A percentile compares a stretch with the other conserved stretches of the same genome.
These are phyloP conservation scores for Chaenodraco wilsoni DNA, from an alignment of 2,797 vertebrate genomes.

Conservation along the genomic window DNA sequence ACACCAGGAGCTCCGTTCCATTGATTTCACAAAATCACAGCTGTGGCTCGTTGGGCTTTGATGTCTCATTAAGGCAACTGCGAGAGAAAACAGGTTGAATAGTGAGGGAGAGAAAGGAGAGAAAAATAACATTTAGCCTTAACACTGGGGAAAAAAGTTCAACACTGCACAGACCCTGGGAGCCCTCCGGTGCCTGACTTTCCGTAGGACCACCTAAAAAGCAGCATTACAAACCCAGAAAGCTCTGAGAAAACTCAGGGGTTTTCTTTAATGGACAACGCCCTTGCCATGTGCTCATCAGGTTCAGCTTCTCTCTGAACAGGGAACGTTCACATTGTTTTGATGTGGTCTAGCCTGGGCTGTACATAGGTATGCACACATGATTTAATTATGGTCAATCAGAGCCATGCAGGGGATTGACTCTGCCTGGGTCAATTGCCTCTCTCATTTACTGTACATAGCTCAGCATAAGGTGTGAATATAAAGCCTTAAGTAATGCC, in stretches of 20 bases:
- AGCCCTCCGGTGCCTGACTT: slow-evolving; percentile 77
- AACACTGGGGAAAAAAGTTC: slow-evolving; percentile 63
- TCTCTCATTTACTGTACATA: slow-evolving; percentile 24
- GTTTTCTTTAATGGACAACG: slow-evolving; percentile 76
- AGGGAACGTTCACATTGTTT: slow-evolving; percentile 49
- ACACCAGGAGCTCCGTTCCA: slow-evolving; percentile 39
- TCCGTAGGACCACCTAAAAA: slow-evolving; percentile 86
- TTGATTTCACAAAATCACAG: slow-evolving; percentile 65
- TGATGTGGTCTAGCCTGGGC: slow-evolving; percentile 49
- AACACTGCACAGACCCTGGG: slow-evolving; percentile 82
- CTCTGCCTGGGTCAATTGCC: slow-evolving; percentile 28
- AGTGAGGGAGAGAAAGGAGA: slow-evolving; percentile 54
- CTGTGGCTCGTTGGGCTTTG: slow-evolving; percentile 62
- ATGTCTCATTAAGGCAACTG: slow-evolving; percentile 76
- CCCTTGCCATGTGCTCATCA: slow-evolving; percentile 78
- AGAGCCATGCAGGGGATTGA: slow-evolving; percentile 16
- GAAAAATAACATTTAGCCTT: slow-evolving; percentile 81
- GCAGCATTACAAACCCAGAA: slow-evolving; percentile 77
- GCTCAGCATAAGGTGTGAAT: slow-evolving; percentile 29
- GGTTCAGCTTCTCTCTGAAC: slow-evolving; percentile 51
- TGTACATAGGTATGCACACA: slow-evolving; percentile 18
- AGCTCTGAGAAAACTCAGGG: slow-evolving; percentile 76
- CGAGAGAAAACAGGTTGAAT: slow-evolving; percentile 64
- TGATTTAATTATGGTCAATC: slow-evolving; percentile 52
- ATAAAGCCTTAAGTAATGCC: slow-evolving; percentile 11